phyloP scores from a whole-genome alignment of 2,113 vertebrate species.

The Urocitellus parryii region DNA sequence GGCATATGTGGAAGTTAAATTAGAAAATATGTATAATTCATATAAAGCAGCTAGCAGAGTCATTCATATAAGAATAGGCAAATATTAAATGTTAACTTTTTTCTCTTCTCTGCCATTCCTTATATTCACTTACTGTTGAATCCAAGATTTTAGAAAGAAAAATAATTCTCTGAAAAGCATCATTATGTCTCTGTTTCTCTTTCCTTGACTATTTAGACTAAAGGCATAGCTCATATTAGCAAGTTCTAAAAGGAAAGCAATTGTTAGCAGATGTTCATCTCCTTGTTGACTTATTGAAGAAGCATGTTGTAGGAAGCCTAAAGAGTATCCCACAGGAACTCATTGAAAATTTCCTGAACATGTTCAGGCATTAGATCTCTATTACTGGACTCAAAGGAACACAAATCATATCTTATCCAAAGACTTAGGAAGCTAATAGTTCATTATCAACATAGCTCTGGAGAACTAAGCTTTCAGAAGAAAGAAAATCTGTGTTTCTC shows the following conservation, averaged over 20 bases:
- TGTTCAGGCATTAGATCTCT: slow-evolving; percentile 53
- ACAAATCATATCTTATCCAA: slow-evolving; percentile 59
- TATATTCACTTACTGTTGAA: neutral
- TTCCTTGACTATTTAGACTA: neutral
- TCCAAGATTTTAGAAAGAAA: neutral
- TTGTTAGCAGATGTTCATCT: slow-evolving; percentile 54
- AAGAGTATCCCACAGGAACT: neutral
- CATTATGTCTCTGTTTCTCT: neutral
- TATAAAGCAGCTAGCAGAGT: neutral
- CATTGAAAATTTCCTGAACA: slow-evolving; percentile 48
- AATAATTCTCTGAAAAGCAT: neutral
- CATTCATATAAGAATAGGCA: neutral
- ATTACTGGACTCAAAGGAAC: slow-evolving; percentile 42
- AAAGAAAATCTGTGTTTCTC: slow-evolving; percentile 28
- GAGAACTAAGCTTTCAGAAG: slow-evolving; percentile 55
- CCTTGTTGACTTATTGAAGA: slow-evolving; percentile 26
- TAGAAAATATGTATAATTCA: neutral
- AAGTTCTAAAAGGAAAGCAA: slow-evolving; percentile 35
- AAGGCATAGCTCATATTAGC: neutral
- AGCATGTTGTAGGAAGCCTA: neutral
- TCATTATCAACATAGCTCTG: slow-evolving; percentile 52
- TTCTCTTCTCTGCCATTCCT: neutral
- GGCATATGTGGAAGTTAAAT: neutral
- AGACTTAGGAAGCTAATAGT: slow-evolving; percentile 65
- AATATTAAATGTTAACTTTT: neutral